A percentile compares a stretch with the other conserved stretches of the same genome.
phyloP scores from a whole-genome alignment of 2,888 invertebrate species.

The Epsilonema sp. region DNA sequence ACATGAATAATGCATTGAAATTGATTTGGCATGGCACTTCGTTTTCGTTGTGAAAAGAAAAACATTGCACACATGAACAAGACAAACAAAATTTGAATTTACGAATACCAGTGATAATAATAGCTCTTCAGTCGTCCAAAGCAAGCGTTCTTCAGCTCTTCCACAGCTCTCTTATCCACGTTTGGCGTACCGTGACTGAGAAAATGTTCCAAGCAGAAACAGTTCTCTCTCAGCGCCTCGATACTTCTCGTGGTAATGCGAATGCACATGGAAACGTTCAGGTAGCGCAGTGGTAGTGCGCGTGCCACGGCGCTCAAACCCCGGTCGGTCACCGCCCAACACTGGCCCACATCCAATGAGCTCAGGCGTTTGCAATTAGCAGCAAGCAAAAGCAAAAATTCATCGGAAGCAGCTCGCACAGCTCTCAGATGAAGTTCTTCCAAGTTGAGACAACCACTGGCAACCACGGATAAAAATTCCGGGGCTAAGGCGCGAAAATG shows the following conservation, averaged over 20 bases:
- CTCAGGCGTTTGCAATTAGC: neutral
- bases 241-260: neutral
- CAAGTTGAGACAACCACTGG: neutral
- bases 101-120: neutral
- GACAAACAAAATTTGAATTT: neutral
- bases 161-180: neutral
- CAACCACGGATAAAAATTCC: conserved; percentile 1
- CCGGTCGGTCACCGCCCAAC: neutral
- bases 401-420: conserved; percentile 1
- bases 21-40: too few relatives aligned
- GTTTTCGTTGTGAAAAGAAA: too few relatives aligned
- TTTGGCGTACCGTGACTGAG: neutral
- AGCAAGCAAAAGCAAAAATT: neutral
- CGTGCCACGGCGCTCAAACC: neutral
- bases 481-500: conserved; percentile 1
- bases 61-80: too few relatives aligned
- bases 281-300: neutral
- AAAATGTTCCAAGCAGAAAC: neutral
- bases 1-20: too few relatives aligned
- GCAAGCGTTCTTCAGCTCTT: neutral
- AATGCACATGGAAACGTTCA: conserved; percentile 1
- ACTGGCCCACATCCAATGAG: neutral
- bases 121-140: neutral
- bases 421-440: conserved; percentile 3
- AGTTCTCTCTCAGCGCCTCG: neutral